A percentile compares a stretch with the other conserved stretches of the same genome.
phyloP scores from a whole-genome alignment of 2,888 invertebrate species.

The Drosophila kanekoi region DNA sequence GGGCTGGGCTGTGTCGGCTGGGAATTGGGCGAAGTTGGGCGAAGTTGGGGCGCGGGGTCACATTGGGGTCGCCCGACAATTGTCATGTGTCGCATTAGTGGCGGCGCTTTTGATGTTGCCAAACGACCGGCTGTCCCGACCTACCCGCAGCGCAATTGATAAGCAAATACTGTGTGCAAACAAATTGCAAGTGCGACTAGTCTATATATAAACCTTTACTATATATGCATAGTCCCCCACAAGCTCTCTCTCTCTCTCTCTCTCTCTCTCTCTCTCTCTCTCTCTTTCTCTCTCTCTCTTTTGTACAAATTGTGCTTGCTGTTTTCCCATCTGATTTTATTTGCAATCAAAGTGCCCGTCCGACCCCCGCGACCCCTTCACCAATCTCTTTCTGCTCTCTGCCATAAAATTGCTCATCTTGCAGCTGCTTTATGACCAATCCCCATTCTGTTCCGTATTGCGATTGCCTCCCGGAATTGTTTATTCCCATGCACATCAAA shows the following conservation, averaged over 20 bases:
- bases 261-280: slow-evolving; percentile 15
- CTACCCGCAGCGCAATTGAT: slow-evolving; percentile 39
- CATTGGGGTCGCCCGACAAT: slow-evolving; percentile 16
- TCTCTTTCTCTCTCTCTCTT: slow-evolving; percentile 21
- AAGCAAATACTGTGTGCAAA: slow-evolving; percentile 54
- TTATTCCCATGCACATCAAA: slow-evolving; percentile 48
- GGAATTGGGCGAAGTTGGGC: not conserved
- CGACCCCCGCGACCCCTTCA: not conserved
- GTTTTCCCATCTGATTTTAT: slow-evolving; percentile 46
- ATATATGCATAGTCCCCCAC: not conserved
- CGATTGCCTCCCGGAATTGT: slow-evolving; percentile 39
- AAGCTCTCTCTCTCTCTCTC: not conserved
- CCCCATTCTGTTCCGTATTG: slow-evolving; percentile 8
- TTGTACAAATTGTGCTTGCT: slow-evolving; percentile 20
- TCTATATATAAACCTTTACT: slow-evolving; percentile 5
- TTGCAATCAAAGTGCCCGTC: slow-evolving; percentile 60
- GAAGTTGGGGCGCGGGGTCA: not conserved
- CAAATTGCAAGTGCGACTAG: slow-evolving; percentile 40
- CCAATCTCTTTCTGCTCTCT: slow-evolving; percentile 11
- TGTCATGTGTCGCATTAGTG: slow-evolving; percentile 39
- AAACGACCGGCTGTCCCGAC: not conserved
- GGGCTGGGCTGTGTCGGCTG: not conserved
- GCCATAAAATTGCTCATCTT: slow-evolving; percentile 47
- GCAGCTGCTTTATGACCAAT: slow-evolving; percentile 47
- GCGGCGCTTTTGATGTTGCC: slow-evolving; percentile 41